Evolutionary conservation across 2,888 invertebrate genomes (phyloP).

Genomic region (Ormyrus thymus): DNA sequence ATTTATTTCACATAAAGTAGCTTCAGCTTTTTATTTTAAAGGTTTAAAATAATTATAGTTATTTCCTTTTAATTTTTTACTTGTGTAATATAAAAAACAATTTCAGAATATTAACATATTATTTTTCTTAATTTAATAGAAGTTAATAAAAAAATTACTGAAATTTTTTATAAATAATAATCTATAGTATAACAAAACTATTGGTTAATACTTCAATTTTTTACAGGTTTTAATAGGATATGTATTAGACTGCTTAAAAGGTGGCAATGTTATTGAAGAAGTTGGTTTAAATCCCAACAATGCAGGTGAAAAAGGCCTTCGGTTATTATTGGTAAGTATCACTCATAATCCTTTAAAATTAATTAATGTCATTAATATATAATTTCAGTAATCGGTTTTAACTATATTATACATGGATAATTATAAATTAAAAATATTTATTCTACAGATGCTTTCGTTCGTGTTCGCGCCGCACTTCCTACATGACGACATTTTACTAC

Average conservation of each 20-base stretch:
- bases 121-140: not conserved
- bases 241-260: slow-evolving; percentile 82
- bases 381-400: not conserved
- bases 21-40: not conserved
- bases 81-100: not conserved
- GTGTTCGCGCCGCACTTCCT: slow-evolving; percentile 96
- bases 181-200: not conserved
- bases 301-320: slow-evolving; percentile 92
- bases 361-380: slow-evolving; percentile 5
- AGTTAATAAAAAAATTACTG: not conserved
- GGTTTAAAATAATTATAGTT: not conserved
- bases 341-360: slow-evolving; percentile 4
- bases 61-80: not conserved
- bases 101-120: not conserved
- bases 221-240: slow-evolving; percentile 77
- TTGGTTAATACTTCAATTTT: slow-evolving; percentile 37
- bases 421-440: not conserved
- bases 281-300: slow-evolving; percentile 87
- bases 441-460: slow-evolving; percentile 85
- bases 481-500: slow-evolving; percentile 87
- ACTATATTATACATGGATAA: not conserved
- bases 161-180: not conserved
- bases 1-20: not conserved
- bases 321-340: slow-evolving; percentile 84
- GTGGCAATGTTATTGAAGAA: slow-evolving; percentile 82